A percentile compares a stretch with the other conserved stretches of the same genome.
Conservation (phyloP, 2,113 vertebrate genomes). For the Vimba vimba region DNA sequence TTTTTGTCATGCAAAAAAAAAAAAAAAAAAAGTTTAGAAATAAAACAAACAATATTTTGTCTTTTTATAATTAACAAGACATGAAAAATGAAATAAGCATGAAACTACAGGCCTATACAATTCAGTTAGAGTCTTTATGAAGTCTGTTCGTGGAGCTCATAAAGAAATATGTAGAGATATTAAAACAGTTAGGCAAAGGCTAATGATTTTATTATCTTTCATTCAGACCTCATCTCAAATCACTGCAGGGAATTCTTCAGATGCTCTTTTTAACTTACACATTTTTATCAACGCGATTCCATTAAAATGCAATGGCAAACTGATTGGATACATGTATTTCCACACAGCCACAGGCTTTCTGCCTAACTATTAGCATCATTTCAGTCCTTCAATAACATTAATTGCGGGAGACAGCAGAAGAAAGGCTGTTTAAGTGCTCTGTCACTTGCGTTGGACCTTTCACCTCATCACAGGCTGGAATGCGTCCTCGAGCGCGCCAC, state of each 20-base stretch:
- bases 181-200: not conserved
- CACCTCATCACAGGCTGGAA: conserved; percentile 60
- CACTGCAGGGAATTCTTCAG: conserved; percentile 28
- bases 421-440: conserved; percentile 59
- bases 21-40: too few species aligned
- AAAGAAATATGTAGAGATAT: not conserved
- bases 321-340: not conserved
- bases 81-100: not conserved
- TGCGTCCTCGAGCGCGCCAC: conserved; percentile 41
- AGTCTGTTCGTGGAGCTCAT: not conserved
- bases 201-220: not conserved
- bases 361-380: conserved; percentile 62
- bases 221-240: not conserved
- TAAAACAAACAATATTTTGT: not conserved
- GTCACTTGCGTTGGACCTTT: conserved; percentile 59
- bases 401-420: conserved; percentile 57
- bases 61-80: not conserved
- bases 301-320: not conserved
- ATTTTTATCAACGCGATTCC: not conserved
- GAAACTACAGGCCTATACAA: not conserved
- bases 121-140: not conserved
- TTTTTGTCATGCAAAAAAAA: too few species aligned
- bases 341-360: conserved; percentile 34
- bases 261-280: not conserved
- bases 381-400: conserved; percentile 61